Evolutionary conservation across 23 tunicate genomes (phyloP).

Genomic region (Clavelina lepadiformis): DNA sequence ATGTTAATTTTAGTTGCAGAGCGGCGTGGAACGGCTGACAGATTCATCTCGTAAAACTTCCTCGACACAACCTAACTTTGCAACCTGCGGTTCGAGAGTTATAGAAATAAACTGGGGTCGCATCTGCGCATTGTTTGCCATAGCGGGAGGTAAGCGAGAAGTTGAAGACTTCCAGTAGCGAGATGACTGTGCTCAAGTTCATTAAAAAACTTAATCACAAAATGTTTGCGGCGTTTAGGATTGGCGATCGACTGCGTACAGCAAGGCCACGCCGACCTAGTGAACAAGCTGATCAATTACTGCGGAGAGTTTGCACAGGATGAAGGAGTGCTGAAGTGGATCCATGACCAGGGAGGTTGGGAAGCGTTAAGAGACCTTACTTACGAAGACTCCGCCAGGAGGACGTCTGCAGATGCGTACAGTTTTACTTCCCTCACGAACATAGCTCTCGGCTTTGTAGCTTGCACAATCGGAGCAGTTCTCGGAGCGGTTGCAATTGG

Average conservation of each 20-base stretch:
- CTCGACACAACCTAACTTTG: too few species aligned
- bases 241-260: constrained; percentile 74
- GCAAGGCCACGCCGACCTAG: constrained; percentile 85
- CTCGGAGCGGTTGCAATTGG: constrained; percentile 8
- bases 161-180: too few species aligned
- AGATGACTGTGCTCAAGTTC: too few species aligned
- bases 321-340: constrained; percentile 74
- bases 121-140: constrained; percentile 53
- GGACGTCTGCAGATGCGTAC: constrained; percentile 19
- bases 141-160: constrained; percentile 75
- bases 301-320: constrained; percentile 63
- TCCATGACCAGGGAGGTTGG: constrained; percentile 63
- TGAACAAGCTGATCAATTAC: constrained; percentile 50
- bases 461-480: constrained; percentile 18
- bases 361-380: constrained; percentile 38
- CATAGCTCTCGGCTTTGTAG: constrained; percentile 24
- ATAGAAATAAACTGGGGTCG: constrained; percentile 85
- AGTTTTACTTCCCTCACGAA: constrained; percentile 14
- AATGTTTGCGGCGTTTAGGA: too few species aligned
- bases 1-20: too few species aligned
- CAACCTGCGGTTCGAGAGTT: too few species aligned
- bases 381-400: constrained; percentile 12
- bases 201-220: too few species aligned
- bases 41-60: too few species aligned
- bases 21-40: too few species aligned